Evolutionary conservation across 2,113 vertebrate genomes (phyloP).

Genomic region (Bombycilla garrulus): DNA sequence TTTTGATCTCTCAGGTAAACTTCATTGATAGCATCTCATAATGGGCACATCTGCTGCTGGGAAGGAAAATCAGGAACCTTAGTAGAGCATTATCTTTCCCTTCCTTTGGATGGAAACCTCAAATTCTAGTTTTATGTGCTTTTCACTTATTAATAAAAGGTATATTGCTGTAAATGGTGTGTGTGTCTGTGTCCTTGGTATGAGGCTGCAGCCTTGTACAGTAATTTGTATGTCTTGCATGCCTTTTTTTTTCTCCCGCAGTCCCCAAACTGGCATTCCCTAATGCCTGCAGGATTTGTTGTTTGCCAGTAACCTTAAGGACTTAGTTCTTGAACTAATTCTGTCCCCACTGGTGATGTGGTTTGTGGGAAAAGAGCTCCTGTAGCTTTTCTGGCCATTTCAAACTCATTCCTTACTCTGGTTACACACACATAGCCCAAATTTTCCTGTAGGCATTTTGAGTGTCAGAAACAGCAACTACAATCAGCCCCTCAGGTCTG

Average conservation of each 20-base stretch:
- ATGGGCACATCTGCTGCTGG: conserved; percentile 47
- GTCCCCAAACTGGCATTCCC: neutral
- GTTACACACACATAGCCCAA: neutral
- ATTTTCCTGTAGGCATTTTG: neutral
- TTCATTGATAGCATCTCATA: conserved; percentile 54
- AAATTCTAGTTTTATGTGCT: conserved; percentile 61
- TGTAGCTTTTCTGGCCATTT: neutral
- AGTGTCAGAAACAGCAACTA: neutral
- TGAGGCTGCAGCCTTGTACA: neutral
- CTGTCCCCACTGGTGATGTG: neutral
- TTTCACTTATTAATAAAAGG: conserved; percentile 57
- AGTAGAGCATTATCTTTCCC: conserved; percentile 53
- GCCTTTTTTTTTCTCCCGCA: neutral
- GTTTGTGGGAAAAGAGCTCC: neutral
- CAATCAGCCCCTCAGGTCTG: neutral
- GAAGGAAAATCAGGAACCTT: conserved; percentile 51
- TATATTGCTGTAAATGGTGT: conserved; percentile 25
- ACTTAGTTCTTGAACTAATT: neutral
- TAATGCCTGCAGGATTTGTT: conserved; percentile 6
- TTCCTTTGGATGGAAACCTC: conserved; percentile 54
- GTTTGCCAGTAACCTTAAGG: neutral
- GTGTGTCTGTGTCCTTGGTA: conserved; percentile 46
- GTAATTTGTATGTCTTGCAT: conserved; percentile 40
- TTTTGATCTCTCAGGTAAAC: conserved; percentile 67
- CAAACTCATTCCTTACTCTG: neutral